These are phyloP conservation scores for Neomonachus schauinslandi DNA, from an alignment of 2,113 vertebrate genomes.

Conservation along the genomic window DNA sequence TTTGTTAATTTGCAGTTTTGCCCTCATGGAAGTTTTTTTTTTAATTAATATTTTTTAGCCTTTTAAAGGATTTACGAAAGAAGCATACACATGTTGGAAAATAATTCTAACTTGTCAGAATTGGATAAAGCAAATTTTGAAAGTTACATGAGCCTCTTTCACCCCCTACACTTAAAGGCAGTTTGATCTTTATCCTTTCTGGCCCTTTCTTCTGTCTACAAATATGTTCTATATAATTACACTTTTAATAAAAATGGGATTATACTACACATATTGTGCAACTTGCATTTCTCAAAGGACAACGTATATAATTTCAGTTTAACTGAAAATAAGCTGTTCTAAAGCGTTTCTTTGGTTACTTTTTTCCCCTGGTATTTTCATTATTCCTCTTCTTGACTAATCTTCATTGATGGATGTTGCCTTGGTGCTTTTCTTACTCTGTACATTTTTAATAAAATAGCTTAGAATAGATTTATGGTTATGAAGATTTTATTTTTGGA, in stretches of 20 bases:
- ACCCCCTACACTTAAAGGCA: neutral
- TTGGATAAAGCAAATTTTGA: constrained; percentile 14
- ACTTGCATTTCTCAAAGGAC: neutral
- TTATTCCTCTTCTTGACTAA: neutral
- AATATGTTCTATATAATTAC: neutral
- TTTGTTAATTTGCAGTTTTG: constrained; percentile 43
- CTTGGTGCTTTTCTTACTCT: neutral
- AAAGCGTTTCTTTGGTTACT: neutral
- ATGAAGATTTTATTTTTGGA: constrained; percentile 47
- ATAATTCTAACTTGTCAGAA: neutral
- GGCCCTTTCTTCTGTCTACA: neutral
- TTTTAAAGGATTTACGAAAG: constrained; percentile 28
- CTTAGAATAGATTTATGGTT: constrained; percentile 23
- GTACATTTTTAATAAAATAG: constrained; percentile 29
- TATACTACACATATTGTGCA: neutral
- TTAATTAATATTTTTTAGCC: neutral
- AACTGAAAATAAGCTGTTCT: constrained; percentile 3
- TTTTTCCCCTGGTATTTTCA: neutral
- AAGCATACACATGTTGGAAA: neutral
- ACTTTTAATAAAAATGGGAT: constrained; percentile 17
- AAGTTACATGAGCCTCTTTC: neutral
- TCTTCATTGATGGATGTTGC: neutral
- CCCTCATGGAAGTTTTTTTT: neutral
- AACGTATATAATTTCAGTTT: neutral
- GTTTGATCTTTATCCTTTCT: neutral